Base-by-base conservation (phyloP, 2,888 invertebrate species). In the Cosmia trapezina region DNA sequence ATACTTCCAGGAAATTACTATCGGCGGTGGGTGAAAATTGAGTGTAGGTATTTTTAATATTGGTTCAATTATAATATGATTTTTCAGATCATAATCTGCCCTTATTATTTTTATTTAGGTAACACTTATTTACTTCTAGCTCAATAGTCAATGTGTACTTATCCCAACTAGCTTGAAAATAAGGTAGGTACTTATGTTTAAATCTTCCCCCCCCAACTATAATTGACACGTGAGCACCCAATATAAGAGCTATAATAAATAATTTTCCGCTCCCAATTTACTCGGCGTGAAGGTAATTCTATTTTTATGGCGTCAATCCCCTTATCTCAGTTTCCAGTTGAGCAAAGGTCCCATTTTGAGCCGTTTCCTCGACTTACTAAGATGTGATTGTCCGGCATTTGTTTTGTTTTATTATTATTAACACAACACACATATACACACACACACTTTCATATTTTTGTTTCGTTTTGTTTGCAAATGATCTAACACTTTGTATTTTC, bases 251-350 rank as follows among this genome's bases (percentile, higher is more conserved):
- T 65, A 60, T 76, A 76, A 77, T 77, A 83, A 81, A 81, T 83
- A 81, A 79, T 86, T 81, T 86, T 78, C 84, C 80, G 78, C 79
- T 70, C 63, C 68, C 81, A 84, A 78, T 88, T 83, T 83, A 78
- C 76, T 80, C 70, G 68, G 75, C 73, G 76, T 78, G 80, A 78
- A 77, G 83, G 81, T 86, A 89, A 89, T 88, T 84, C 88, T 80
- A 85, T 89, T 93, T 94, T 94, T 94, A 94, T 92, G 91, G 87
- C 87, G 87, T 83, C 91, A 94, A 95, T 93, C 94, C 91, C 86
- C 94, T 95, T 95, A 95, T 95, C 95, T 87, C 86, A 62, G 89
- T 91, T 94, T 93, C 93, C 95, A 95, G 90, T 89, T 91, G 87
- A 88, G 83, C 88, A 86, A 76, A 87, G 84, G 81, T 79, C 78